Base-by-base conservation (phyloP, 2,888 invertebrate species). In the Octonoba sinensis region DNA sequence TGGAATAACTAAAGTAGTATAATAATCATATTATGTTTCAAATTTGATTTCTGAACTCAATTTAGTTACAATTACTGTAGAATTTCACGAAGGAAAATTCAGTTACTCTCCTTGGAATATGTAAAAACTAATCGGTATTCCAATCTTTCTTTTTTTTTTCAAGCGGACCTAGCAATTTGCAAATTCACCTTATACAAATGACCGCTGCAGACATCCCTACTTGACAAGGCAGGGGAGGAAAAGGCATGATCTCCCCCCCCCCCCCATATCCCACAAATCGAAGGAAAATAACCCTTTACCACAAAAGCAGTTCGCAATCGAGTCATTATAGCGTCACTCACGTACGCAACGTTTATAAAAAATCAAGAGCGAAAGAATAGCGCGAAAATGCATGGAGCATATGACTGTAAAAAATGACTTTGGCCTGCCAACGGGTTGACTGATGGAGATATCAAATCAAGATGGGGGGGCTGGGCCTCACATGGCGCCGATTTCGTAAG, bases 391-490 rank as follows among this genome's bases (percentile, higher is more conserved):
- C 77, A 71, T 77, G 76, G 75, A 18, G 51, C 71, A 77, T 66
- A 66, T 54, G 60, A 75, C 16, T 70, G 70, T 79, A 79, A 79
- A 79, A 72, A 79, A 79, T 72, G 60, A 67, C 67, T 72, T 20
- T 54, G 22, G 73, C 27, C 79, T 79, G 79, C 79, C 79, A 79
- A 73, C 79, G 79, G 72, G 67, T 79, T 79, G 79, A 79, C 56
- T 79, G 79, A 79, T 79, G 79, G 79, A 79, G 79, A 79, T 79
- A 79, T 79, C 79, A 79, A 79, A 79, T 79, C 79, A 56, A 79
- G 79, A 72, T 79, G 79, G 79, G 79, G 79, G 79, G 78, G 79
- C 79, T 62, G 72, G 79, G 79, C 79, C 79, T 73, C 79, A 79
- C 79, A 79, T 79, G 79, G 79, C 79, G 79, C 73, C 79, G 79